Conservation (phyloP, 2,113 vertebrate species). For the Sinocyclocheilus anophthalmus region DNA sequence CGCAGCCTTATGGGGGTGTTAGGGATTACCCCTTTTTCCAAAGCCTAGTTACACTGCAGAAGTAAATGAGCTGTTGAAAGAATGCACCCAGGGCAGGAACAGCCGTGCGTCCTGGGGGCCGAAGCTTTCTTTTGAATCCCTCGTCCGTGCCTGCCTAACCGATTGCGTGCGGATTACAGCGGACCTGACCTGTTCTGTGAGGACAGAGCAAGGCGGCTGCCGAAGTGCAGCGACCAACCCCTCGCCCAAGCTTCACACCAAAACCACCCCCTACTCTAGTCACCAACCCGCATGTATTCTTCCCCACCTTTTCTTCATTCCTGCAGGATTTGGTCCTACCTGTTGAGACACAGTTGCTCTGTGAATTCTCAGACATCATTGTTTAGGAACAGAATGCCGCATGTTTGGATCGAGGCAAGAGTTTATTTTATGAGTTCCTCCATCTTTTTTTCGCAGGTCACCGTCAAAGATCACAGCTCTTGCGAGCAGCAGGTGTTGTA, state of each 20-base stretch:
- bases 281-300: constrained; percentile 35
- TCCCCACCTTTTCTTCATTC: constrained; percentile 19
- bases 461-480: background rate
- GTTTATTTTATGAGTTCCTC: background rate
- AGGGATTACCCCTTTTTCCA: constrained; percentile 51
- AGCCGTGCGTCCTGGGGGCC: constrained; percentile 63
- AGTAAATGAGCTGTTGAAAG: constrained; percentile 62
- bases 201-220: constrained; percentile 51
- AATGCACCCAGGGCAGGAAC: constrained; percentile 50
- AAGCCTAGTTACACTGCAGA: constrained; percentile 60
- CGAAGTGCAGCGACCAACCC: too few species aligned
- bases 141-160: too few species aligned
- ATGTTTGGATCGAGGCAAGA: background rate
- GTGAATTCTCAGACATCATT: constrained; percentile 36
- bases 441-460: constrained; percentile 30
- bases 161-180: constrained; percentile 78
- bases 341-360: constrained; percentile 39
- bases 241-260: too few species aligned
- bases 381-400: background rate
- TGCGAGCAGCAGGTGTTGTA: background rate
- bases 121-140: too few species aligned
- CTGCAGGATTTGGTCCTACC: constrained; percentile 38
- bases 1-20: constrained; percentile 40
- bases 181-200: constrained; percentile 76
- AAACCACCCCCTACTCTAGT: too few species aligned